These are phyloP conservation scores for Falco biarmicus DNA, from an alignment of 2,797 vertebrate genomes.

Conservation along the genomic window DNA sequence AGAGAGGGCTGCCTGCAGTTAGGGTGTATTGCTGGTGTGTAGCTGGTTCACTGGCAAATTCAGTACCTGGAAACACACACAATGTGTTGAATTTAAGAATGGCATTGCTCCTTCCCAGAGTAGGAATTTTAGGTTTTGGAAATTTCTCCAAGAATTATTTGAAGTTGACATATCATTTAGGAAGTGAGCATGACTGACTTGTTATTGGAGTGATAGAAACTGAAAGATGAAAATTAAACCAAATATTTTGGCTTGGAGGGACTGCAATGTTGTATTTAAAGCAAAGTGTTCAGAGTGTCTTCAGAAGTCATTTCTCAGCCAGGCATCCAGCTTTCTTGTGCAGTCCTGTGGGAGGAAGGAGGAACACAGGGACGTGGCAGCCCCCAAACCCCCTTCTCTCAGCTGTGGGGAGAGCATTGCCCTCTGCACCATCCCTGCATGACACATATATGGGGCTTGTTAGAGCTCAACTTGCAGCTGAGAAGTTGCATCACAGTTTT, in stretches of 20 bases:
- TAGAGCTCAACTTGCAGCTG: neutral
- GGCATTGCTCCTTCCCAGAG: neutral
- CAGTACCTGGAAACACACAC: neutral
- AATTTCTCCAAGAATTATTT: neutral
- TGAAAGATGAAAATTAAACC: neutral
- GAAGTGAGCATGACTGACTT: neutral
- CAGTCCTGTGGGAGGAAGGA: neutral
- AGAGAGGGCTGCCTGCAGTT: neutral
- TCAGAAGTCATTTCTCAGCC: neutral
- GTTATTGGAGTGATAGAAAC: neutral
- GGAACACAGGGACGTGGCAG: neutral
- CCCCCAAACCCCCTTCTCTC: neutral
- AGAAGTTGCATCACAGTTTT: neutral
- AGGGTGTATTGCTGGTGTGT: neutral
- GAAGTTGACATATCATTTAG: neutral
- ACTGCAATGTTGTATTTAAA: neutral
- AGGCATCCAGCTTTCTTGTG: fast-evolving
- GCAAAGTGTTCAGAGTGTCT: neutral
- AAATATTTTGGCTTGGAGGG: neutral
- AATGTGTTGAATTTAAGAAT: neutral
- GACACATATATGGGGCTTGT: neutral
- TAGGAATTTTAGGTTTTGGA: neutral
- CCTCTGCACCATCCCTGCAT: neutral
- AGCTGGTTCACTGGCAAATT: neutral
- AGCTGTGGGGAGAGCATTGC: neutral